phyloP scores from a whole-genome alignment of 2,797 vertebrate genomes.

The Prionace glauca region DNA sequence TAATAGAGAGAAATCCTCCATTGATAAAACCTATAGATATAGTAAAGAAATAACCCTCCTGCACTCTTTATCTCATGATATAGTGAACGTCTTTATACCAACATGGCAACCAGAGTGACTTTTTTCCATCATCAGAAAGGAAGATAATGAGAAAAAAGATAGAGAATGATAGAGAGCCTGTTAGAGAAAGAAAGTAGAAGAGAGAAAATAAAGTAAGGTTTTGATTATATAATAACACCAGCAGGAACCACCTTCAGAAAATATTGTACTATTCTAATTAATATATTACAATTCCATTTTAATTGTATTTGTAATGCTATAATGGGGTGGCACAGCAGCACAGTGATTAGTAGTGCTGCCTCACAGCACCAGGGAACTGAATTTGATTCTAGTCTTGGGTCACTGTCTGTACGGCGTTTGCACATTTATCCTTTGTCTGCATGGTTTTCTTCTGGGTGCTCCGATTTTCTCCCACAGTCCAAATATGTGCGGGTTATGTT shows the following conservation, averaged over 20 bases:
- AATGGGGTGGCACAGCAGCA: background rate
- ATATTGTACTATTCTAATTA: background rate
- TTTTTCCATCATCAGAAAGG: background rate
- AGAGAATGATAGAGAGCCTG: background rate
- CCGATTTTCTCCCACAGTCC: too few species aligned
- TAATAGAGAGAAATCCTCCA: background rate
- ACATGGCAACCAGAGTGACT: background rate
- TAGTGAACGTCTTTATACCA: background rate
- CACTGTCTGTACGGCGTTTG: too few species aligned
- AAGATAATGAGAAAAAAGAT: too few species aligned
- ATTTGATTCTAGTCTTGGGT: too few species aligned
- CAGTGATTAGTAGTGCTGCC: too few species aligned
- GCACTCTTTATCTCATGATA: background rate
- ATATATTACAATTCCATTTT: background rate
- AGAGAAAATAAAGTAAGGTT: background rate
- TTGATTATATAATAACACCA: background rate
- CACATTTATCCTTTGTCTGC: too few species aligned
- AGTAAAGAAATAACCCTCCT: background rate
- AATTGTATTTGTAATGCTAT: background rate
- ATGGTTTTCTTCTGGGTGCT: too few species aligned
- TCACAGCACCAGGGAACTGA: too few species aligned
- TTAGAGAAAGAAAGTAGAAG: background rate
- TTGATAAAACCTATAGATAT: background rate
- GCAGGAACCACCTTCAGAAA: background rate
- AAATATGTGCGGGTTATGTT: too few species aligned